phyloP scores from a whole-genome alignment of 2,888 invertebrate species.

The Heliconius aoede region DNA sequence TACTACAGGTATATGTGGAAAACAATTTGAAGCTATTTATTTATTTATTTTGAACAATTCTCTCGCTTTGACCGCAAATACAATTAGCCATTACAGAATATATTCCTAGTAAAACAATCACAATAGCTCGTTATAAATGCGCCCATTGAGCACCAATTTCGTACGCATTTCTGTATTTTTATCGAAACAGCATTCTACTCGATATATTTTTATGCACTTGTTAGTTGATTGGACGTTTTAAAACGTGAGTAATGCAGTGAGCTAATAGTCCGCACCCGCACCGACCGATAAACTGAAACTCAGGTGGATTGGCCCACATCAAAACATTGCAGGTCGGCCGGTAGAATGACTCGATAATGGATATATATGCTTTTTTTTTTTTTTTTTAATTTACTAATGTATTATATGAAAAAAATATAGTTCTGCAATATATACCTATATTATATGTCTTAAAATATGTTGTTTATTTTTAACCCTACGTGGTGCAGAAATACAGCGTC shows the following conservation, averaged over 20 bases:
- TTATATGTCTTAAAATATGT: no score
- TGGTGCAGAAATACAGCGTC: no score
- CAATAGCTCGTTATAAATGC: slow-evolving; percentile 11
- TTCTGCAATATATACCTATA: no score
- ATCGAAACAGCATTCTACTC: slow-evolving; percentile 22
- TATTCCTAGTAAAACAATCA: slow-evolving; percentile 2
- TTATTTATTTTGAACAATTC: neutral
- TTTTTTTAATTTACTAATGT: no score
- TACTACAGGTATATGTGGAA: neutral
- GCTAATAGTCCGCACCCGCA: slow-evolving; percentile 40
- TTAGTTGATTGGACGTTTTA: slow-evolving; percentile 41
- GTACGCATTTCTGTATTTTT: slow-evolving; percentile 9
- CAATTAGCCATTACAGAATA: neutral
- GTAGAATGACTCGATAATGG: slow-evolving; percentile 1
- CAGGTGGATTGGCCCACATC: slow-evolving; percentile 40
- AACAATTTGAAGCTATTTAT: neutral
- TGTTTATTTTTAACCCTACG: no score
- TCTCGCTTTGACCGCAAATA: neutral
- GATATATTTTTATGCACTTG: slow-evolving; percentile 32
- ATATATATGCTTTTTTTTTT: neutral
- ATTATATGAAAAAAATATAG: neutral
- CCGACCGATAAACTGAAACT: slow-evolving; percentile 38
- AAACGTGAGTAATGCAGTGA: slow-evolving; percentile 39
- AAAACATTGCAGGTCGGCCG: slow-evolving; percentile 39
- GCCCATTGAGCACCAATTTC: slow-evolving; percentile 1